Percentiles rank a stretch among this genome's conserved stretches.
Conservation (phyloP, 2,888 invertebrate species). For the Corbicula japonica region DNA sequence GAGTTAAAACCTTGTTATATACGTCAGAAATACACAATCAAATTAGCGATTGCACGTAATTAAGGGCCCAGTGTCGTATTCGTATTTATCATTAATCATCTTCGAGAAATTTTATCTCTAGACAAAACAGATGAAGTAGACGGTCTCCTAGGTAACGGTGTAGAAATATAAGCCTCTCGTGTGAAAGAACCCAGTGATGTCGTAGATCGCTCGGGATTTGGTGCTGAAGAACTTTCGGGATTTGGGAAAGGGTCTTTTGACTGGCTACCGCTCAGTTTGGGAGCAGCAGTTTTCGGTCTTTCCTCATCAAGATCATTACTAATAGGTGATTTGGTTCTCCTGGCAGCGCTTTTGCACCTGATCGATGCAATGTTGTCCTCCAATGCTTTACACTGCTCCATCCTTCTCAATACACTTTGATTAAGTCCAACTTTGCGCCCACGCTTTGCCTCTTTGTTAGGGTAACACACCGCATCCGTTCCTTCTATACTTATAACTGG, state of each 20-base stretch:
- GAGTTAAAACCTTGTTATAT: too few species aligned
- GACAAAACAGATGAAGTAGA: conserved; percentile 18
- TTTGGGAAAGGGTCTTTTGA: not conserved
- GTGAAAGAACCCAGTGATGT: conserved; percentile 16
- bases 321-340: not conserved
- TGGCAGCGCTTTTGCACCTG: conserved; percentile 26
- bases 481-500: conserved; percentile 72
- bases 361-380: conserved; percentile 56
- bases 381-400: conserved; percentile 68
- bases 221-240: not conserved
- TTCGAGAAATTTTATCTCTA: not conserved
- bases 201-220: not conserved
- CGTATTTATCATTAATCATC: too few species aligned
- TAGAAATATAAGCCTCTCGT: conserved; percentile 18
- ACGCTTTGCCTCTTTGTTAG: conserved; percentile 68
- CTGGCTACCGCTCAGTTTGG: conserved; percentile 3
- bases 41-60: too few species aligned
- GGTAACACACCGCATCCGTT: conserved; percentile 71
- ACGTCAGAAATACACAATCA: too few species aligned
- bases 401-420: conserved; percentile 52
- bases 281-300: conserved; percentile 28
- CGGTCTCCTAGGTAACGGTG: conserved; percentile 18
- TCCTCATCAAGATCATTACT: not conserved
- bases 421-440: conserved; percentile 68
- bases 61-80: too few species aligned